phyloP scores from a whole-genome alignment of 1,140 invertebrate species.

The Pseudomyrmex cubaensis region DNA sequence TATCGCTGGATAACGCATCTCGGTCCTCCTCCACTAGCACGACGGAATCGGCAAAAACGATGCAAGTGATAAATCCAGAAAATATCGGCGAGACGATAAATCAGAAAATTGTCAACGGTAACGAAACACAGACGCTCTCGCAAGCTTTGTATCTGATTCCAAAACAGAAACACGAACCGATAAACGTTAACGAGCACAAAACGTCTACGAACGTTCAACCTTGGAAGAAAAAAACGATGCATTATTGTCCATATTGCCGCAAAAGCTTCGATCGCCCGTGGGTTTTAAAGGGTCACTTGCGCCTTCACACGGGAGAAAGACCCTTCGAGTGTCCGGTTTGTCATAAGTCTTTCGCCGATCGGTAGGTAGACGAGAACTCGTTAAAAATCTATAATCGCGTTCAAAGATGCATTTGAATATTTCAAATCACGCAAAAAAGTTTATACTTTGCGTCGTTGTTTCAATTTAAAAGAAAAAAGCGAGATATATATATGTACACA shows the following conservation, averaged over 20 bases:
- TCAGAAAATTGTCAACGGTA: neutral
- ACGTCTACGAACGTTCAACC: conserved; percentile 48
- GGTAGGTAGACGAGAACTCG: conserved; percentile 81
- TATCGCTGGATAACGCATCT: neutral
- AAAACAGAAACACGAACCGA: conserved; percentile 57
- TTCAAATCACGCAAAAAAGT: too few species aligned
- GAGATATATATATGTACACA: too few species aligned
- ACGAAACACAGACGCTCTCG: conserved; percentile 44
- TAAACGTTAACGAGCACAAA: conserved; percentile 19
- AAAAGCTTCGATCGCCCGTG: conserved; percentile 88
- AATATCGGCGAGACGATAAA: conserved; percentile 1
- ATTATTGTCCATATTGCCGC: conserved; percentile 84
- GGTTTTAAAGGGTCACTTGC: conserved; percentile 89
- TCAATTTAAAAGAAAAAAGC: too few species aligned
- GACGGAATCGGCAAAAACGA: neutral
- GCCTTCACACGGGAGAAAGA: conserved; percentile 89
- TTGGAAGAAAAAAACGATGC: conserved; percentile 82
- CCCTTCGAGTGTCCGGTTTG: conserved; percentile 90
- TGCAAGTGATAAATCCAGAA: neutral
- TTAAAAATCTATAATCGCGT: neutral
- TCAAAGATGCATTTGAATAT: too few species aligned
- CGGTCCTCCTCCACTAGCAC: neutral
- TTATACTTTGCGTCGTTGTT: too few species aligned
- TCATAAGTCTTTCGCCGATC: conserved; percentile 90
- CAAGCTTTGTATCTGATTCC: conserved; percentile 56